These are phyloP conservation scores for Metaphire vulgaris DNA, from an alignment of 1,140 invertebrate species.

Conservation along the genomic window DNA sequence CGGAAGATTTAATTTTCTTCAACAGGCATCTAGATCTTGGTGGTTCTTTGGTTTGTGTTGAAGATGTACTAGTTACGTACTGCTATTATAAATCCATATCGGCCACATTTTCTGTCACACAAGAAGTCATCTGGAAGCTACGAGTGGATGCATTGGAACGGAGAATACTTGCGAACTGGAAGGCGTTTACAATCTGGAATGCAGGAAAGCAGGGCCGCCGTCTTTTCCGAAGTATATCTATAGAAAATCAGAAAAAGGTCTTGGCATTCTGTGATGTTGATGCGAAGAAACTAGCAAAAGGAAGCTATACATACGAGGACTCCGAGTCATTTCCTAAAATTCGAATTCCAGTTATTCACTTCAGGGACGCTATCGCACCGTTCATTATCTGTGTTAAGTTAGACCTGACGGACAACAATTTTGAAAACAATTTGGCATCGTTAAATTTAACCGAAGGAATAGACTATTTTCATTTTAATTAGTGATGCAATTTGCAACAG, in stretches of 20 bases:
- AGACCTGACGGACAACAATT: constrained; percentile 54
- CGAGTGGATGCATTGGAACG: constrained; percentile 59
- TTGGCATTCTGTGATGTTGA: constrained; percentile 68
- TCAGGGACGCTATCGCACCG: constrained; percentile 59
- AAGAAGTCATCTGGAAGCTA: constrained; percentile 64
- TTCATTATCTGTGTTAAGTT: constrained; percentile 68
- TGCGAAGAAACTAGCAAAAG: constrained; percentile 63
- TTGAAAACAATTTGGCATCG: constrained; percentile 52
- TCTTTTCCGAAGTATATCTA: constrained; percentile 60
- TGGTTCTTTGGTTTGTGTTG: constrained; percentile 58
- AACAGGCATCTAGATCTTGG: constrained; percentile 59
- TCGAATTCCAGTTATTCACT: constrained; percentile 63
- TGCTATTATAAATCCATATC: constrained; percentile 61
- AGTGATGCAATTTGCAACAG: no score
- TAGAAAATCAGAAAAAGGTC: constrained; percentile 58
- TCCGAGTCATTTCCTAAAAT: constrained; percentile 49
- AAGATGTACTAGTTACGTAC: constrained; percentile 62
- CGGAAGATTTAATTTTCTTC: constrained; percentile 74
- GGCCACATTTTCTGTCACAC: constrained; percentile 61
- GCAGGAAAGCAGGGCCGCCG: constrained; percentile 68
- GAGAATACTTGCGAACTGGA: constrained; percentile 57
- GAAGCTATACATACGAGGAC: constrained; percentile 60
- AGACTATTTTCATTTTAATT: constrained; percentile 56
- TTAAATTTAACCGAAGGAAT: constrained; percentile 51
- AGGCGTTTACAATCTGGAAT: constrained; percentile 70